Evolutionary conservation across 2,888 invertebrate genomes (phyloP), one percentile per base, ranked within the genome.

Genomic region (Gisinianus flammeolus): DNA sequence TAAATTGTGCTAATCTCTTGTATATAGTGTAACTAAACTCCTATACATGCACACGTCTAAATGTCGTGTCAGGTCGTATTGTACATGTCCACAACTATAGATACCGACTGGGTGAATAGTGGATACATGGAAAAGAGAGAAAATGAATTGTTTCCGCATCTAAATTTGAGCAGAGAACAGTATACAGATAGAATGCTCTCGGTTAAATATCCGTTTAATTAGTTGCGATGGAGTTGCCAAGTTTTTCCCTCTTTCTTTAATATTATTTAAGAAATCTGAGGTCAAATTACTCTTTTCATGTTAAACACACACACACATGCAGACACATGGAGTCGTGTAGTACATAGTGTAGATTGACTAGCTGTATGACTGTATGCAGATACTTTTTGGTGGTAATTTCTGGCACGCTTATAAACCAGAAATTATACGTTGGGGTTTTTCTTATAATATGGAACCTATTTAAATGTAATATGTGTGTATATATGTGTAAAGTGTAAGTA

Each of bases 131-230:
- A 44, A 44, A 44, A 44, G n/a, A 52, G 33, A 54, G 70, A 54
- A 54, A 70, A 52, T 70, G 54, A 70, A 70, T 70, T 70, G 70
- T 70, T 70, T 70, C 30, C 54, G 28, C 54, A 54, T 54, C 56
- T 56, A 22, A 54, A 26, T 70, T 35, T 70, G 70, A 70, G 70
- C 70, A 70, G 52, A 70, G 35, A 70, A 70, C 54, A 70, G 54
- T 26, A 70, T n/a, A n/a, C n/a, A n/a, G n/a, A n/a, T 72, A 33
- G 58, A 72, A 58, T 72, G 58, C 56, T 33, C 72, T 72, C 72
- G 58, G 72, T 72, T 72, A 72, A 72, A 72, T 56, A 72, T 72
- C 72, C 72, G 72, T 72, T 72, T 72, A 72, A 72, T 72, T 72
- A 72, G 72, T 72, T 72, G 58, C 31, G 58, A 35, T 62, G 22